These are phyloP conservation scores for Aurelia aurita complex sp. Pacific DNA, from an alignment of 30 jellyfish, hydroid and myxozoan species.

Conservation along the genomic window DNA sequence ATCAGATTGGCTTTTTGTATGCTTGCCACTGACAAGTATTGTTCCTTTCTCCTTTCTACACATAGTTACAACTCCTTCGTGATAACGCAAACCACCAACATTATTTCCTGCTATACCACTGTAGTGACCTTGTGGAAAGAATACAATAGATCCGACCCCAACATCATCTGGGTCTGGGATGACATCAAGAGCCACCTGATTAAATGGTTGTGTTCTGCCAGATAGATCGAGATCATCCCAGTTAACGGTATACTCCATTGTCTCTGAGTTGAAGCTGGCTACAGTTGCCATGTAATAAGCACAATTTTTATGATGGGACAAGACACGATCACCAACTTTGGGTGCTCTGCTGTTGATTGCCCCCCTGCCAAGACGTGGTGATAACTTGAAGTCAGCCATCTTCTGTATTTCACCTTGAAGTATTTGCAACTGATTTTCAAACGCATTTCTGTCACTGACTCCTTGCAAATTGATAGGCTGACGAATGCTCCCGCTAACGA, in stretches of 20 bases:
- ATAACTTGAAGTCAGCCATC: not conserved
- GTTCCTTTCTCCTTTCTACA: conserved; percentile 1
- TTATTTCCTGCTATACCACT: conserved; percentile 78
- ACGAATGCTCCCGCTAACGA: conserved; percentile 33
- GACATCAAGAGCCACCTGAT: conserved; percentile 76
- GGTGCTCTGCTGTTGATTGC: conserved; percentile 51
- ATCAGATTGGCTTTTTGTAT: conserved; percentile 70
- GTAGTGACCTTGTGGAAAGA: conserved; percentile 83
- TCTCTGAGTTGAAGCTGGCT: conserved; percentile 44
- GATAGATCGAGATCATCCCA: conserved; percentile 92
- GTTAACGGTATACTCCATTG: conserved; percentile 73
- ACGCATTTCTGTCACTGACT: not conserved
- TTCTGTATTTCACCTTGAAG: conserved; percentile 12
- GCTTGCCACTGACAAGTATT: conserved; percentile 52
- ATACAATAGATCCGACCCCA: conserved; percentile 78
- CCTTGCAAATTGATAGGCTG: conserved; percentile 58
- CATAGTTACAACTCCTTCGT: conserved; percentile 79
- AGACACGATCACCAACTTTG: conserved; percentile 80
- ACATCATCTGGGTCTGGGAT: conserved; percentile 82
- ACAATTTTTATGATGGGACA: conserved; percentile 66
- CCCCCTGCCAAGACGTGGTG: not conserved
- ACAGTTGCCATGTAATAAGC: conserved; percentile 89
- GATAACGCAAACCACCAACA: conserved; percentile 76
- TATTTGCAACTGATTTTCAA: conserved; percentile 15
- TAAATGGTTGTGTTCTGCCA: conserved; percentile 72